These are phyloP conservation scores for Parotocinclus haroldoi DNA, from an alignment of 2,797 vertebrate species.

Conservation along the genomic window DNA sequence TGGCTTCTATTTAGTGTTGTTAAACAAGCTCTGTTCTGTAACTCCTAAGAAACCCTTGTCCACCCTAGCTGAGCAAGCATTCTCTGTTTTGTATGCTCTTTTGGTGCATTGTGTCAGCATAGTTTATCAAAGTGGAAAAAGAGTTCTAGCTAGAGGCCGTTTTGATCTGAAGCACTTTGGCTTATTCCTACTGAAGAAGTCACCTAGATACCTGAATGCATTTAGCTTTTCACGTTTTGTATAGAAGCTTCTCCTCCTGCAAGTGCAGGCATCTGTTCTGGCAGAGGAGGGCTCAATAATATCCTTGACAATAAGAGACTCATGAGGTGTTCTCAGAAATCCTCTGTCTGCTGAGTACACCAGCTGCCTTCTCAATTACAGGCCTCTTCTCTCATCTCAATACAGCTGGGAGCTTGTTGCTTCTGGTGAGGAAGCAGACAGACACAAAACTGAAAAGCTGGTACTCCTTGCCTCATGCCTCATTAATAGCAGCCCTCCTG, in stretches of 20 bases:
- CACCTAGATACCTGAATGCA: too few relatives aligned
- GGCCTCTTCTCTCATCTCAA: conserved; percentile 42
- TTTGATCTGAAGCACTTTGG: too few relatives aligned
- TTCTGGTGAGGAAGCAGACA: conserved; percentile 39
- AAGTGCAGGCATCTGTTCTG: conserved; percentile 27
- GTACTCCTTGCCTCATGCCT: conserved; percentile 27
- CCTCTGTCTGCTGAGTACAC: conserved; percentile 38
- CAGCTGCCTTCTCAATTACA: conserved; percentile 53
- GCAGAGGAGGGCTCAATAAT: conserved; percentile 32
- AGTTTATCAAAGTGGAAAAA: too few relatives aligned
- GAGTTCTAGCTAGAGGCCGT: too few relatives aligned
- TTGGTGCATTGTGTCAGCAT: too few relatives aligned
- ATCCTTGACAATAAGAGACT: conserved; percentile 42
- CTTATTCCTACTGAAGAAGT: too few relatives aligned
- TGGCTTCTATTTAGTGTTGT: conserved; percentile 18
- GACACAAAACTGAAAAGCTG: conserved; percentile 32
- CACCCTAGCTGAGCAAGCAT: background rate
- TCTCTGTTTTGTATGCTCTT: too few relatives aligned
- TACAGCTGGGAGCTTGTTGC: conserved; percentile 49
- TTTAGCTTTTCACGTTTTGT: background rate
- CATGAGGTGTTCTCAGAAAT: conserved; percentile 37
- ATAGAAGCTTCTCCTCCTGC: conserved; percentile 7
- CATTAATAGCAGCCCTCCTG: conserved; percentile 11
- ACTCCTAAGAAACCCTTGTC: conserved; percentile 25
- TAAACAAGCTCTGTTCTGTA: conserved; percentile 30